Evolutionary conservation across 2,888 invertebrate species (phyloP).

Genomic region (Cenopis cana): DNA sequence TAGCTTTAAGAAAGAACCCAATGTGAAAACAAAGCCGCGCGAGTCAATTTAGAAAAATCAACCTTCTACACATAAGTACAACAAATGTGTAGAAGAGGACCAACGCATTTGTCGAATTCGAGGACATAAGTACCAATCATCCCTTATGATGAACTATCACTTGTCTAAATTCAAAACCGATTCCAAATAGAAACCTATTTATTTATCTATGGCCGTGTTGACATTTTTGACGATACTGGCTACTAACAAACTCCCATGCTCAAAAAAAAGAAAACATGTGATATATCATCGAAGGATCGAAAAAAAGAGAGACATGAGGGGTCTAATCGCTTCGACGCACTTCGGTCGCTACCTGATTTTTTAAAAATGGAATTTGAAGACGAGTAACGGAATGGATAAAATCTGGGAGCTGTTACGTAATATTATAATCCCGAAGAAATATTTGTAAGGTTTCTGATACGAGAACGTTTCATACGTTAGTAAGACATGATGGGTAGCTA

Average conservation of each 20-base stretch:
- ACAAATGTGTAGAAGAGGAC: not conserved
- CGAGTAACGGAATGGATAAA: slow-evolving; percentile 38
- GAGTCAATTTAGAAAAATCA: not conserved
- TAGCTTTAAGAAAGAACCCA: not conserved
- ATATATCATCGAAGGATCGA: slow-evolving; percentile 62
- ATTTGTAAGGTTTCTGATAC: slow-evolving; percentile 20
- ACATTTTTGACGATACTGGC: slow-evolving; percentile 56
- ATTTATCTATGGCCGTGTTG: slow-evolving; percentile 55
- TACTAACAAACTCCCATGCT: slow-evolving; percentile 52
- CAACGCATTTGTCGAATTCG: not conserved
- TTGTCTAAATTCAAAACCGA: slow-evolving; percentile 36
- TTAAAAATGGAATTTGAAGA: slow-evolving; percentile 27
- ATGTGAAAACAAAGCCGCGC: not conserved
- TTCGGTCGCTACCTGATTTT: slow-evolving; percentile 72
- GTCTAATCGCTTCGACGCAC: slow-evolving; percentile 69
- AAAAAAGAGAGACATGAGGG: slow-evolving; percentile 58
- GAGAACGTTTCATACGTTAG: slow-evolving; percentile 17
- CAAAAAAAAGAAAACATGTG: slow-evolving; percentile 56
- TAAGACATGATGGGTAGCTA: not conserved
- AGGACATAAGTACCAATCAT: too few relatives aligned
- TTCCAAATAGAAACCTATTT: slow-evolving; percentile 36
- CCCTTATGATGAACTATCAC: too few relatives aligned
- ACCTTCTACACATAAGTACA: not conserved
- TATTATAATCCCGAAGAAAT: slow-evolving; percentile 37
- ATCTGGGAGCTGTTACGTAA: slow-evolving; percentile 35